These are phyloP conservation scores for Danionella dracula DNA, from an alignment of 2,797 vertebrate species.

Conservation along the genomic window DNA sequence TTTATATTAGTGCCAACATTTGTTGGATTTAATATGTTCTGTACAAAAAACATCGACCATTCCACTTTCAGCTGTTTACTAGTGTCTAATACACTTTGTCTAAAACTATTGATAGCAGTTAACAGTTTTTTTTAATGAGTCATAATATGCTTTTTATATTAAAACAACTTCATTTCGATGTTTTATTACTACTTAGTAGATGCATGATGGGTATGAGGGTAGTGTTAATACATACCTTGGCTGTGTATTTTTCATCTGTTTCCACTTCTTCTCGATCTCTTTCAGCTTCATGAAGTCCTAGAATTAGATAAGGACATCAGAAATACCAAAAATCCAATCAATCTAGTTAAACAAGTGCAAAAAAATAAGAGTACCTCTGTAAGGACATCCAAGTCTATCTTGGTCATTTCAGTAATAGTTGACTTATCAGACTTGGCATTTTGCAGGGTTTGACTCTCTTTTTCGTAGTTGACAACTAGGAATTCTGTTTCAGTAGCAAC, in stretches of 20 bases:
- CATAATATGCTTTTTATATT: too few relatives aligned
- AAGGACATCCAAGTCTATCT: slow-evolving; percentile 62
- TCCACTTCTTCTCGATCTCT: slow-evolving; percentile 33
- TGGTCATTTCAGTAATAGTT: slow-evolving; percentile 55
- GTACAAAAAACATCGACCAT: too few relatives aligned
- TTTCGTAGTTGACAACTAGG: slow-evolving; percentile 13
- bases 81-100: too few relatives aligned
- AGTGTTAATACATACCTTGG: slow-evolving; percentile 52
- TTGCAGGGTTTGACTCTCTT: slow-evolving; percentile 47
- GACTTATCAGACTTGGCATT: slow-evolving; percentile 50
- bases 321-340: background rate
- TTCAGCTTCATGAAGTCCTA: slow-evolving; percentile 60
- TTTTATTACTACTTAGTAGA: too few relatives aligned
- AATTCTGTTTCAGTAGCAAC: slow-evolving; percentile 26
- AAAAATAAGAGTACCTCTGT: slow-evolving; percentile 46
- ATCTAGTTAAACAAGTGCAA: too few relatives aligned
- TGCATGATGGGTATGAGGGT: too few relatives aligned
- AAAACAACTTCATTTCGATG: too few relatives aligned
- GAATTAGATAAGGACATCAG: background rate
- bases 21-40: too few relatives aligned
- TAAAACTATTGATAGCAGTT: too few relatives aligned
- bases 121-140: too few relatives aligned
- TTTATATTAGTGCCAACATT: too few relatives aligned
- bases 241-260: slow-evolving; percentile 31
- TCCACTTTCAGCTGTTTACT: too few relatives aligned